These are phyloP conservation scores for Criorhina ranunculi DNA, from an alignment of 2,888 invertebrate species.

Conservation along the genomic window DNA sequence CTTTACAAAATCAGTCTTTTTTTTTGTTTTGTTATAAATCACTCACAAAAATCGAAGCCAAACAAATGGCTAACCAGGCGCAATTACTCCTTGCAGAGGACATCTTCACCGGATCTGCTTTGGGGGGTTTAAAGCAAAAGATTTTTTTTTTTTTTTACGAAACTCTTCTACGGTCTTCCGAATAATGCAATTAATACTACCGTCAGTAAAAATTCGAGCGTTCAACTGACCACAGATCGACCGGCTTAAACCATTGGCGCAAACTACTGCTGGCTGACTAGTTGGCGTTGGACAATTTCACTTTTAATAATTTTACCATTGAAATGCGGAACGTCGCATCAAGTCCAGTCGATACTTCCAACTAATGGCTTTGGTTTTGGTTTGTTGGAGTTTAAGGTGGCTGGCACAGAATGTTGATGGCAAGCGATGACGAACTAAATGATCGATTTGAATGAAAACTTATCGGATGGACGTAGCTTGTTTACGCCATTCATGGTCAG, in stretches of 20 bases:
- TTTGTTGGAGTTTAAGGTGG: slow-evolving; percentile 54
- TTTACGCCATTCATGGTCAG: slow-evolving; percentile 66
- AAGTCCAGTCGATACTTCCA: slow-evolving; percentile 31
- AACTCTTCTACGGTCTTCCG: slow-evolving; percentile 6
- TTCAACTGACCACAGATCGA: slow-evolving; percentile 52
- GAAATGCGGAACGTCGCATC: slow-evolving; percentile 61
- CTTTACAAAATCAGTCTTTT: background rate
- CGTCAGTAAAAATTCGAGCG: slow-evolving; percentile 51
- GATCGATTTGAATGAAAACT: slow-evolving; percentile 48
- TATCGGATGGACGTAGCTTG: slow-evolving; percentile 52
- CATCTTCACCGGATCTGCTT: slow-evolving; percentile 49
- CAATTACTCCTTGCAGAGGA: slow-evolving; percentile 27
- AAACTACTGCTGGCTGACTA: slow-evolving; percentile 29
- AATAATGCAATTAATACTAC: slow-evolving; percentile 14
- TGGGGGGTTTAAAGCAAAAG: slow-evolving; percentile 3
- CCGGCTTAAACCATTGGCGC: slow-evolving; percentile 63
- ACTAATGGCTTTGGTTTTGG: slow-evolving; percentile 67
- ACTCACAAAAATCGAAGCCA: slow-evolving; percentile 73
- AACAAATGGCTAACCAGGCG: slow-evolving; percentile 58
- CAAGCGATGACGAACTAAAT: slow-evolving; percentile 47
- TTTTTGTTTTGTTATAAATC: background rate
- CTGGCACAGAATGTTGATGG: slow-evolving; percentile 67
- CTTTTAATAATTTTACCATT: slow-evolving; percentile 75
- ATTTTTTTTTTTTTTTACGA: slow-evolving; percentile 6
- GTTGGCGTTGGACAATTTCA: slow-evolving; percentile 59